Base-by-base conservation (phyloP, 2,888 invertebrate genomes). In the Rambutsinella grinnellia region DNA sequence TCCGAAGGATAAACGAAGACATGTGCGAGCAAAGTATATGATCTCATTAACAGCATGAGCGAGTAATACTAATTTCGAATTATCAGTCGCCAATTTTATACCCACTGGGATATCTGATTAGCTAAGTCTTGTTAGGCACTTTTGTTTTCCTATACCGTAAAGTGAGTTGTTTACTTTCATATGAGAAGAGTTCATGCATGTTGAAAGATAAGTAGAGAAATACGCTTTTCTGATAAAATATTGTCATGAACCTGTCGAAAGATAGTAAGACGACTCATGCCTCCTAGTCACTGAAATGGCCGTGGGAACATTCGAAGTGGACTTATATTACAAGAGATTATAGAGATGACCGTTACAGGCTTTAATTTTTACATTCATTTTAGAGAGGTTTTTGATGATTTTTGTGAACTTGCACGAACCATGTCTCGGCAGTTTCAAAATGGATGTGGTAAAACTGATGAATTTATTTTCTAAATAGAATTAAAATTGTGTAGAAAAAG, bases 301-400 rank as follows among this genome's bases (percentile, higher is more conserved):
- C 71, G 71, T 71, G 71, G 71, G 71, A 71, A 71, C 19, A 21
- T 65, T 63, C 63, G 61, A 71, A 13, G 56, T 51, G 63, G 63
- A 63, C 71, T n/a, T n/a, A n/a, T n/a, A n/a, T n/a, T n/a, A n/a
- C n/a, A n/a, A n/a, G n/a, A n/a, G n/a, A n/a, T n/a, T n/a, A n/a
- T n/a, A n/a, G n/a, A n/a, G n/a, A n/a, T n/a, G n/a, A n/a, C n/a
- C n/a, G n/a, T n/a, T n/a, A n/a, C n/a, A n/a, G n/a, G n/a, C n/a
- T n/a, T n/a, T n/a, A n/a, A n/a, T n/a, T n/a, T n/a, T n/a, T n/a
- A n/a, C n/a, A n/a, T 53, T 36, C 65, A 65, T 51, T 65, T 36
- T 21, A 67, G 21, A 47, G 54, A 47, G 44, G n/a, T n/a, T n/a
- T n/a, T n/a, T n/a, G n/a, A n/a, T n/a, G n/a, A n/a, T n/a, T 60